Evolutionary conservation across 2,888 invertebrate species (phyloP).

Genomic region (Gisinianus flammeolus): DNA sequence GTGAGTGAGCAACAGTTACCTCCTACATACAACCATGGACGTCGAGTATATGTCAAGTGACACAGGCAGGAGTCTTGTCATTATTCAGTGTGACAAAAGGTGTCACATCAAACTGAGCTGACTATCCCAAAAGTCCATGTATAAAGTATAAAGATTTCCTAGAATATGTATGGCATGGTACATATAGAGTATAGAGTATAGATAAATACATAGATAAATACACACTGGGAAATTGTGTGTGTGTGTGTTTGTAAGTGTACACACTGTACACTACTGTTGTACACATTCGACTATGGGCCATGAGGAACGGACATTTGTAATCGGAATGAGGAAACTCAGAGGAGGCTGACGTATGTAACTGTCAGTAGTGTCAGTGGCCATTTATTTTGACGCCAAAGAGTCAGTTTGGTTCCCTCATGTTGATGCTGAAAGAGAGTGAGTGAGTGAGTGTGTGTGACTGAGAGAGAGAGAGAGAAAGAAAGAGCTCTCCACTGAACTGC

Average conservation of each 20-base stretch:
- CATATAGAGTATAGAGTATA: background rate
- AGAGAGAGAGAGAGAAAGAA: background rate
- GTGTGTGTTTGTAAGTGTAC: background rate
- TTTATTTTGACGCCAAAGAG: conserved; percentile 39
- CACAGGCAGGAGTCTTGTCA: conserved; percentile 28
- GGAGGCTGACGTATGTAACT: conserved; percentile 42
- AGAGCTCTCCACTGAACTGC: background rate
- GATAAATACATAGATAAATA: background rate
- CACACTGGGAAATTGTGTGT: background rate
- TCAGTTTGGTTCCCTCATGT: background rate
- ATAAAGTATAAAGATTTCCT: background rate
- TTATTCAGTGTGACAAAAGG: conserved; percentile 45
- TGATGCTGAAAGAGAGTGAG: background rate
- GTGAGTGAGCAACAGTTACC: conserved; percentile 6
- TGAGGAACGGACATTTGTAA: conserved; percentile 41
- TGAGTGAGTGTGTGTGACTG: conserved; percentile 4
- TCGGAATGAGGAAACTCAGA: conserved; percentile 32
- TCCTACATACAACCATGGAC: background rate
- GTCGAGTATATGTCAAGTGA: background rate
- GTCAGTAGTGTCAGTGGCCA: conserved; percentile 45
- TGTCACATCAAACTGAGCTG: conserved; percentile 40
- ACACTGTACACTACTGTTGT: too few species aligned
- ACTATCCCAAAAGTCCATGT: too few species aligned
- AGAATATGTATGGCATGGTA: too few species aligned
- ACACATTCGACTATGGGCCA: background rate